phyloP scores from a whole-genome alignment of 2,113 vertebrate genomes.

The Notiomystis cincta region DNA sequence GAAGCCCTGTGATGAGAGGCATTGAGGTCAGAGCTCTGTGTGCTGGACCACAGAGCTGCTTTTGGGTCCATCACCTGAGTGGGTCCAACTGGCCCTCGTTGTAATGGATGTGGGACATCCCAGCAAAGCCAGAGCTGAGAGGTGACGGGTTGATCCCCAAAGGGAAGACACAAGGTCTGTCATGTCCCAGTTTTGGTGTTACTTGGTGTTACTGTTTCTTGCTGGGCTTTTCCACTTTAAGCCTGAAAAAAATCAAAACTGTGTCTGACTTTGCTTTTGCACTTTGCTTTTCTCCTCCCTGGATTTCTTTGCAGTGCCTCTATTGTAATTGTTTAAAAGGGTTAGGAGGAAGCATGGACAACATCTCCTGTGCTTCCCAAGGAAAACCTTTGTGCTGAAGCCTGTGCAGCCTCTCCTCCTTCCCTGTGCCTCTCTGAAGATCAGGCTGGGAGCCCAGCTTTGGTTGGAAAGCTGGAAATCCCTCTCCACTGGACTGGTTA shows the following conservation, averaged over 20 bases:
- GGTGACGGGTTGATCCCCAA: not conserved
- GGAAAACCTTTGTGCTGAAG: not conserved
- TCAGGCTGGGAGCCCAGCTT: not conserved
- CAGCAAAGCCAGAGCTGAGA: not conserved
- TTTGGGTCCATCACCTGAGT: not conserved
- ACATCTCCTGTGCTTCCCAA: not conserved
- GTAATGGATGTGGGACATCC: not conserved
- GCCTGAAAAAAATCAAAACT: not conserved
- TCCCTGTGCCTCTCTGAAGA: not conserved
- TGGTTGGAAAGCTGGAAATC: not conserved
- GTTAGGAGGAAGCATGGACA: not conserved
- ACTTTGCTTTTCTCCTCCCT: not conserved
- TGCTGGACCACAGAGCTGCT: not conserved
- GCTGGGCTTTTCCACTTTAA: not conserved
- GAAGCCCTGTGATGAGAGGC: not conserved
- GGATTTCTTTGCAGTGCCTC: not conserved
- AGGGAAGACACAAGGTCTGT: not conserved
- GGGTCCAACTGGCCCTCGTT: not conserved
- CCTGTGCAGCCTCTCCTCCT: not conserved
- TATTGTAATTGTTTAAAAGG: not conserved
- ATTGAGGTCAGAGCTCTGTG: not conserved
- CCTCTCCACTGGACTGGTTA: fast-evolving
- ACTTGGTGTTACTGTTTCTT: not conserved
- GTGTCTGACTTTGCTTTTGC: not conserved
- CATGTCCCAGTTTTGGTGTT: not conserved